A percentile compares a stretch with the other conserved stretches of the same genome.
Conservation (phyloP, 2,113 vertebrate species). For the Alosa alosa region DNA sequence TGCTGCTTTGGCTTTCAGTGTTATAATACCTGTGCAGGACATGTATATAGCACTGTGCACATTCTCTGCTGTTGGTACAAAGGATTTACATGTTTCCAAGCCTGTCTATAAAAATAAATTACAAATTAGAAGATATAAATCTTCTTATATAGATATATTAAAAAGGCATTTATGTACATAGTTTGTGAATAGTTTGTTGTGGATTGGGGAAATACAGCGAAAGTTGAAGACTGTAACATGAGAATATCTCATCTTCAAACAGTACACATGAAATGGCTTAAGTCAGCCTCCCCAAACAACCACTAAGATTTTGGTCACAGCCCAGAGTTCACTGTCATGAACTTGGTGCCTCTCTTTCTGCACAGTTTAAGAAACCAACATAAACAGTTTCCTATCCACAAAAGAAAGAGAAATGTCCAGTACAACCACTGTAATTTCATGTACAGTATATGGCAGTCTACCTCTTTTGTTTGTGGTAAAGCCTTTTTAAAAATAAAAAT, state of each 20-base stretch:
- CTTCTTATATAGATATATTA: background rate
- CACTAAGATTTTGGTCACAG: conserved; percentile 45
- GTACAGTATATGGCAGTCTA: background rate
- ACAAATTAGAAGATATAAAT: background rate
- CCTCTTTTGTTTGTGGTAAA: conserved; percentile 6
- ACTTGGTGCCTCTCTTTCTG: background rate
- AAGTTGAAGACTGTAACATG: background rate
- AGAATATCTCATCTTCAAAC: conserved; percentile 23
- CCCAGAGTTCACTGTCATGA: conserved; percentile 42
- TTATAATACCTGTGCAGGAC: too few relatives aligned
- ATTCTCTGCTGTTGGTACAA: too few relatives aligned
- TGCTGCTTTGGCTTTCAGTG: too few relatives aligned
- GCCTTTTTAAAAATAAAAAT: background rate
- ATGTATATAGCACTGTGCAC: too few relatives aligned
- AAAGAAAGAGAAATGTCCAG: background rate
- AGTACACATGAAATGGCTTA: conserved; percentile 45
- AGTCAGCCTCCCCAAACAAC: conserved; percentile 44
- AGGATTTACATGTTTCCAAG: background rate
- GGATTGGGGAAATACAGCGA: background rate
- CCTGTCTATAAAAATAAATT: background rate
- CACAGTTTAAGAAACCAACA: conserved; percentile 1
- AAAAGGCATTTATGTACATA: background rate
- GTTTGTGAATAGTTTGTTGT: background rate
- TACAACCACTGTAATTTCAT: conserved; percentile 4
- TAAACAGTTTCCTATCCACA: conserved; percentile 4